Evolutionary conservation across 2,113 vertebrate genomes (phyloP), one percentile per base, ranked within the genome.

Genomic region (Pheucticus melanocephalus): DNA sequence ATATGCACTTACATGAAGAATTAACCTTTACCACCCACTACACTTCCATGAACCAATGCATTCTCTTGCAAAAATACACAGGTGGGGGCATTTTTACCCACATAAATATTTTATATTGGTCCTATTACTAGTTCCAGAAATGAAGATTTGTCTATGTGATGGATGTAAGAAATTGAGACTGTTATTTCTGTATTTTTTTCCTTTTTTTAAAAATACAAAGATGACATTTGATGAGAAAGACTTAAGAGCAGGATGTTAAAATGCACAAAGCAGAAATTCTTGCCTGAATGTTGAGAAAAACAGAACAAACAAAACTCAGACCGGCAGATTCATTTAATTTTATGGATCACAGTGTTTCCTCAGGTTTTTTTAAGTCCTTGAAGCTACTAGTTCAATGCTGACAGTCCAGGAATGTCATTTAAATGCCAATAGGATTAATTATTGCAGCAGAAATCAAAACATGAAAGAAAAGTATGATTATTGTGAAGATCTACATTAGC

Each of bases 361-460:
- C 35, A 16, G 25, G 10, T 60, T 75, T n/a, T 68, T 48, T 82
- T 31, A 71, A 85, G 35, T 15, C 30, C 21, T 65, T 50, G 27
- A 42, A 90, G 70, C 5, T 18, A 42, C 13, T 68, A 37, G 23
- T 94, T 80, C 39, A 88, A 59, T 45, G 37, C 28, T 80, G 5
- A n/a, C 48, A 85, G 59, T 54, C 35, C 72, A 83, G 21, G 30
- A 90, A 86, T 47, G 30, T 66, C 12, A 83, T 42, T 61, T 86
- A 88, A 90, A 83, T 65, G 20, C 39, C 86, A 90, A 6, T 37
- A 60, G 24, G 10, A 17, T 64, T 88, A 94, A 90, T 73, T 89
- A 91, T 27, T 87, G 54, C 70, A 69, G 50, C 35, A 92, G 78
- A 92, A 94, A 95, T 95, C 70, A 87, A 79, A 91, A 82, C 65